A percentile compares a stretch with the other conserved stretches of the same genome.
These are phyloP conservation scores for Origma solitaria DNA, from an alignment of 2,113 vertebrate species.

Conservation along the genomic window DNA sequence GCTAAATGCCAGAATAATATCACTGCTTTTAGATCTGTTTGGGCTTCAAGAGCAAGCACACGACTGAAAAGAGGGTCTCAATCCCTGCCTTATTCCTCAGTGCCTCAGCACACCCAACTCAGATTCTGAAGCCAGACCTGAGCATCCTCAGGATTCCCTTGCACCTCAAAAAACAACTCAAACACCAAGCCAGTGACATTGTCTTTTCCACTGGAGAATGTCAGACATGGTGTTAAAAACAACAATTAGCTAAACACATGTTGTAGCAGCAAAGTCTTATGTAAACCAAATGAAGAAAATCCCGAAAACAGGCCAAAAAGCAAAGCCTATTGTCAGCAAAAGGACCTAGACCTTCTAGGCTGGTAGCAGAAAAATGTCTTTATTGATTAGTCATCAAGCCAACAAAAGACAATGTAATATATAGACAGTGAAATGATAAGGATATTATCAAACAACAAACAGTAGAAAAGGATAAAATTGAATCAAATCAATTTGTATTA, in stretches of 20 bases:
- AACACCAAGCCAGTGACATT: background rate
- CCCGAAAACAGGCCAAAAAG: background rate
- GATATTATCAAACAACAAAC: background rate
- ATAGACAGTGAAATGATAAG: background rate
- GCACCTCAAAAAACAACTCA: background rate
- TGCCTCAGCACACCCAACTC: background rate
- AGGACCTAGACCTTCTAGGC: background rate
- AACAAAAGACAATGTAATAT: background rate
- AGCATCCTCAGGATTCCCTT: background rate
- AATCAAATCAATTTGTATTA: background rate
- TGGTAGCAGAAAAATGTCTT: background rate
- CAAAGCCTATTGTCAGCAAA: background rate
- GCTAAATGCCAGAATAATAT: background rate
- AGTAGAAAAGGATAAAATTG: background rate
- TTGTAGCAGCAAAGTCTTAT: background rate
- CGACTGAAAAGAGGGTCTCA: rapidly evolving
- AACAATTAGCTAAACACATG: background rate
- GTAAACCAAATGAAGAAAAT: background rate
- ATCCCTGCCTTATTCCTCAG: background rate
- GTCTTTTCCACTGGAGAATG: background rate
- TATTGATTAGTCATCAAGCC: background rate
- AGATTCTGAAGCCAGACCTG: background rate
- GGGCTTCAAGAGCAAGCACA: background rate
- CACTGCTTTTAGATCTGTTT: background rate
- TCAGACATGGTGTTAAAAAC: background rate